Base-by-base conservation (phyloP, 2,797 vertebrate species). In the Macrochelys suwanniensis region DNA sequence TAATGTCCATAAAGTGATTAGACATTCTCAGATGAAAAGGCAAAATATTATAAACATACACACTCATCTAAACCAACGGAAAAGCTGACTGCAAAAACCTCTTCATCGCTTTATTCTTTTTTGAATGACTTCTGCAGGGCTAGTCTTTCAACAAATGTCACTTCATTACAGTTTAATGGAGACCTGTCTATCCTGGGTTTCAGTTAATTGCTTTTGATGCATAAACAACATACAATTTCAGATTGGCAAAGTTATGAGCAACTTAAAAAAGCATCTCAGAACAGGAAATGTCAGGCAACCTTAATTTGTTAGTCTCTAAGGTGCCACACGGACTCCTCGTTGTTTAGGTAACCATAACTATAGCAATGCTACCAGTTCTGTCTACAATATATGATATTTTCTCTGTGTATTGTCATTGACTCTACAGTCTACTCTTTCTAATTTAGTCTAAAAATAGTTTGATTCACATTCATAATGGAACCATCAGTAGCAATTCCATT, bases 281-380 rank as follows among this genome's bases (percentile, higher is more conserved):
- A 31, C 37, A 59, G 56, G 89, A 84, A 1, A 0, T 1, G 0
- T 45, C 1, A 0, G 25, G 78, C 17, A 74, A 1, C 12, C 31
- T 83, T 85, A 68, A 49, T 49, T 49, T 49, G 49, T 49, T 12
- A 49, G 49, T 49, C 49, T 49, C 49, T 49, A 49, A 12, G 47
- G 47, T 7, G 6, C 47, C 47, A 47, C 47, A 47, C 8, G 47
- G 49, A 49, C 49, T 49, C 49, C 49, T 49, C 10, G 11, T 49
- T 49, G 49, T 49, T 49, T 49, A 49, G 49, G 49, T 11, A 49
- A 49, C 49, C 49, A 49, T 49, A 49, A 68, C n/a, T 37, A 37
- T 37, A 5, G 11, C 50, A 3, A 1, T 42, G 2, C 6, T 0
- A 0, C 17, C 61, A 68, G n/a, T 68, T 68, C 61, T 31, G 2